Base-by-base conservation (phyloP, 2,888 invertebrate genomes). In the Plebejus argus region DNA sequence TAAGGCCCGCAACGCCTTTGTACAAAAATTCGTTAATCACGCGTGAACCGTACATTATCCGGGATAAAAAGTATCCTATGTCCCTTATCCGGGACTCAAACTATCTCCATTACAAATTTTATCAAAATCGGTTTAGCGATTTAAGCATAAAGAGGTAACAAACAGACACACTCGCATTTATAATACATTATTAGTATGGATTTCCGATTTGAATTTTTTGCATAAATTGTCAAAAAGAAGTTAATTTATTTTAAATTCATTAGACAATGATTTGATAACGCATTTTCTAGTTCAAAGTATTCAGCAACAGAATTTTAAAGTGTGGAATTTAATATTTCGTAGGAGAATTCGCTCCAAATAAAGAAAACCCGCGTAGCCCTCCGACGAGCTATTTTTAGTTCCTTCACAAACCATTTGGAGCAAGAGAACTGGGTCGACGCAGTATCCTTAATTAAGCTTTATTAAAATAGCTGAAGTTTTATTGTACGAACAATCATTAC, bases 401-500 rank as follows among this genome's bases (percentile, higher is more conserved):
- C 39, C 33, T 35, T 35, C 18, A 39, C 39, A 39, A 39, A 39
- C 39, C 35, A 39, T 71, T 71, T 71, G 35, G 71, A 39, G 35
- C 71, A 20, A 39, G 35, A 20, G n/a, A 71, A 71, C n/a, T 71
- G 71, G 71, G 71, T 71, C 39, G 39, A 71, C 71, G 39, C 71
- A 39, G 39, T 39, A 71, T 71, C 71, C 71, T 71, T 71, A 71
- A 71, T 71, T 39, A 71, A 20, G 18, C 35, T 71, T 71, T 39
- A 71, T 71, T 71, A 71, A 71, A 71, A 71, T 71, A 39, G 66
- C 66, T 66, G 66, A 28, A 66, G 66, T 66, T 66, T 66, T 28
- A 66, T 15, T 15, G 5, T 66, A 66, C 28, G 28, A 28, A 66
- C 15, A 18, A 66, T 18, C 1, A 28, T 66, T 66, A 28, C 28